Conservation (phyloP, 2,113 vertebrate species). For the Passer domesticus region DNA sequence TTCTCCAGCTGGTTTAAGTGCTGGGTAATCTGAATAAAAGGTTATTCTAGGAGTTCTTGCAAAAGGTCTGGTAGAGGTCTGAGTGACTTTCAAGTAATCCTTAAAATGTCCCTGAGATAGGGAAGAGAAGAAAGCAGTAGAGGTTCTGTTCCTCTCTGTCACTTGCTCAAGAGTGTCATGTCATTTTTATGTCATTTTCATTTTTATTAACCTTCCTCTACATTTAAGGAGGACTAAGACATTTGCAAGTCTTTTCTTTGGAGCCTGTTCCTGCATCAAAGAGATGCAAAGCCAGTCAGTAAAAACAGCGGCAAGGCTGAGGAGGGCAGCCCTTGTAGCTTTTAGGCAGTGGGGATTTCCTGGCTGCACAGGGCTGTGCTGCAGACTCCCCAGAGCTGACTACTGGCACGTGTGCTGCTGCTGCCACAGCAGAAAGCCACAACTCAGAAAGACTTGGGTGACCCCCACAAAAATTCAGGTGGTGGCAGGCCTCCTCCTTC, state of each 20-base stretch:
- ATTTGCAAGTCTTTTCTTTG: neutral
- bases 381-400: neutral
- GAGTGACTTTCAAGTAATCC: neutral
- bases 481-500: rapidly evolving
- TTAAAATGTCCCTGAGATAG: neutral
- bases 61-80: neutral
- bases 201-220: neutral
- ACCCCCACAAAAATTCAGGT: neutral
- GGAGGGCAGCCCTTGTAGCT: rapidly evolving
- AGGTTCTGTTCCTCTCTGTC: neutral
- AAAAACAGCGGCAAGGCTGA: rapidly evolving
- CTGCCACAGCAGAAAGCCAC: neutral
- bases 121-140: neutral
- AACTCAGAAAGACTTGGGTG: neutral
- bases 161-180: neutral
- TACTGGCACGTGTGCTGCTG: neutral
- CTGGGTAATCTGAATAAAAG: neutral
- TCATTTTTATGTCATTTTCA: neutral
- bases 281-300: neutral
- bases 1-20: neutral
- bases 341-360: neutral
- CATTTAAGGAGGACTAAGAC: neutral
- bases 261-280: neutral
- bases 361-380: rapidly evolving
- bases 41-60: neutral